These are phyloP conservation scores for Leptopilina syphax DNA, from an alignment of 2,888 invertebrate species.

Conservation along the genomic window DNA sequence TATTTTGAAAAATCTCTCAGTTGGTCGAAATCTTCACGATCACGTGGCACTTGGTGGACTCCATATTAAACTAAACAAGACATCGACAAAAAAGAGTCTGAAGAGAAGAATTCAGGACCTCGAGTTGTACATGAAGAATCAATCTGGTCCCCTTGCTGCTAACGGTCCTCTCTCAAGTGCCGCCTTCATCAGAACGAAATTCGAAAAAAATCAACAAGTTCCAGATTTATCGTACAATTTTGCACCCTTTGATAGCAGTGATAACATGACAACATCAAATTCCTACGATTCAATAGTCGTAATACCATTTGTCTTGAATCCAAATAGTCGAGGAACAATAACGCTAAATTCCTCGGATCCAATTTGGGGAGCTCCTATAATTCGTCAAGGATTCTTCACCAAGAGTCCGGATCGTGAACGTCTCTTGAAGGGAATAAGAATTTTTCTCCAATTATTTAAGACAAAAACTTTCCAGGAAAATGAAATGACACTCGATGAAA, in stretches of 20 bases:
- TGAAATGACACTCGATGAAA: constrained; percentile 86
- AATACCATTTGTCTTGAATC: constrained; percentile 79
- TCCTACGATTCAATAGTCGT: neutral
- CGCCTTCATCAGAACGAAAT: constrained; percentile 81
- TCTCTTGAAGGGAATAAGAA: constrained; percentile 88
- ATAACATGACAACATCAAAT: neutral
- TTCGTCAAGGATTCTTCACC: constrained; percentile 70
- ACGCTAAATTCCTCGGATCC: neutral
- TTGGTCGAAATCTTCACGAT: constrained; percentile 79
- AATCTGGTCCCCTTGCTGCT: constrained; percentile 77
- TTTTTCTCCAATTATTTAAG: constrained; percentile 87
- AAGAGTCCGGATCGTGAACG: constrained; percentile 88
- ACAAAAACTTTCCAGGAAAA: constrained; percentile 88
- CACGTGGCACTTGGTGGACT: constrained; percentile 76
- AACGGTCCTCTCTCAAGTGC: constrained; percentile 79
- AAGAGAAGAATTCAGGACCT: constrained; percentile 68
- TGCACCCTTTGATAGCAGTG: neutral
- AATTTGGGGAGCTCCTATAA: constrained; percentile 81
- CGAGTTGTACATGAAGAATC: constrained; percentile 77
- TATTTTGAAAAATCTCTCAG: constrained; percentile 73
- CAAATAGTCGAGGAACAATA: neutral
- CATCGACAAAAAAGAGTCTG: constrained; percentile 66
- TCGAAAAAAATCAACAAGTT: constrained; percentile 65
- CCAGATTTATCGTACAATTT: constrained; percentile 81
- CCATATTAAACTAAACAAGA: constrained; percentile 68